Evolutionary conservation across 2,797 vertebrate genomes (phyloP).

Genomic region (Melanotaenia nigrans): DNA sequence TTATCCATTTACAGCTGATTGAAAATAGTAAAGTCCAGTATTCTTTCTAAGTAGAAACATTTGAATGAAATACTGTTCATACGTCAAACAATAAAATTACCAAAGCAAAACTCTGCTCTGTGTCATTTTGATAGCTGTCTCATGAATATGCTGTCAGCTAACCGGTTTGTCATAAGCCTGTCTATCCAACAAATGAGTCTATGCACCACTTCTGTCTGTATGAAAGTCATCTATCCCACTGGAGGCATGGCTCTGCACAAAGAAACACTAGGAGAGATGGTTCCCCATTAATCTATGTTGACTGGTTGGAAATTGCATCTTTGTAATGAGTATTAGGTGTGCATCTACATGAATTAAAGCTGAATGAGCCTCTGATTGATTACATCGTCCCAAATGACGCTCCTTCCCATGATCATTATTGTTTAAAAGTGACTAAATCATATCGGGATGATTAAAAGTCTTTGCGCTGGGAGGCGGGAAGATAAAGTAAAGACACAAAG

Average conservation of each 20-base stretch:
- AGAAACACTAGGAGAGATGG: slow-evolving; percentile 79
- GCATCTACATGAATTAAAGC: slow-evolving; percentile 91
- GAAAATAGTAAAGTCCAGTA: background rate
- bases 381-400: slow-evolving; percentile 82
- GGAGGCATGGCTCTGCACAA: slow-evolving; percentile 74
- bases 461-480: slow-evolving; percentile 48
- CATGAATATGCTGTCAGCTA: slow-evolving; percentile 69
- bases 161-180: slow-evolving; percentile 80
- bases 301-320: slow-evolving; percentile 89
- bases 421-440: slow-evolving; percentile 87
- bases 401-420: slow-evolving; percentile 83
- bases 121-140: slow-evolving; percentile 62
- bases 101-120: slow-evolving; percentile 43
- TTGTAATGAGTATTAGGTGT: slow-evolving; percentile 91
- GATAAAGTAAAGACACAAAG: slow-evolving; percentile 64
- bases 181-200: slow-evolving; percentile 75
- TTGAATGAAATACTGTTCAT: slow-evolving; percentile 18
- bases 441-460: slow-evolving; percentile 85
- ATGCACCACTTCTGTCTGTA: slow-evolving; percentile 66
- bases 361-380: slow-evolving; percentile 87
- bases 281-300: slow-evolving; percentile 86
- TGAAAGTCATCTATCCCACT: slow-evolving; percentile 84
- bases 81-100: slow-evolving; percentile 51
- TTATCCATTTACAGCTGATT: background rate
- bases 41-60: slow-evolving; percentile 14